Evolutionary conservation across 1,140 invertebrate species (phyloP).

Genomic region (Tribolium castaneum): DNA sequence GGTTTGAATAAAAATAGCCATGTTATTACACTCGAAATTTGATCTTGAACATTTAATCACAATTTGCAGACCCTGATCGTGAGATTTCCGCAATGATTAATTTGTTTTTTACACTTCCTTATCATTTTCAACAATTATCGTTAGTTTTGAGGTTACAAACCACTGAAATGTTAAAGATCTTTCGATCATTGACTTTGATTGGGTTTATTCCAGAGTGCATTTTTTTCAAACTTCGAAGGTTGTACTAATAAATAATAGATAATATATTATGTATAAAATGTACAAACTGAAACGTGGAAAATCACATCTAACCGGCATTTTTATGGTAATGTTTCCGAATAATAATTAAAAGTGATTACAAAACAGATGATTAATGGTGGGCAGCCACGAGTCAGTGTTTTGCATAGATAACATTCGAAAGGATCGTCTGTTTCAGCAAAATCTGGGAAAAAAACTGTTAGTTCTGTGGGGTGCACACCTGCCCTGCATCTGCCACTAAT

Average conservation of each 20-base stretch:
- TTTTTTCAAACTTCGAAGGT: slow-evolving; percentile 10
- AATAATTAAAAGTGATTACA: background rate
- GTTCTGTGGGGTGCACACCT: background rate
- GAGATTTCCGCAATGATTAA: background rate
- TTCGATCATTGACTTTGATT: slow-evolving; percentile 15
- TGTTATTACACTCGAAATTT: background rate
- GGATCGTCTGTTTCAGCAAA: background rate
- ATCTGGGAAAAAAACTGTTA: background rate
- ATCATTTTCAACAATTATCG: background rate
- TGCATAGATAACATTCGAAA: background rate
- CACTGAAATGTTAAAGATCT: slow-evolving; percentile 32
- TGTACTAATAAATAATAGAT: slow-evolving; percentile 9
- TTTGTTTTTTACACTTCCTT: background rate
- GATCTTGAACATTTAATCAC: background rate
- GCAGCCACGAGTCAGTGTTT: background rate
- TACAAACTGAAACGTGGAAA: background rate
- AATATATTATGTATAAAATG: background rate
- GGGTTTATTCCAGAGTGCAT: slow-evolving; percentile 19
- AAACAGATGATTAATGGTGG: background rate
- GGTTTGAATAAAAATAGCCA: background rate
- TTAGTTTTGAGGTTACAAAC: background rate
- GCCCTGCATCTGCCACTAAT: background rate
- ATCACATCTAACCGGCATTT: background rate
- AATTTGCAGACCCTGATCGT: background rate
- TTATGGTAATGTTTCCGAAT: background rate